Evolutionary conservation across 2,797 vertebrate genomes (phyloP), one percentile per base, ranked within the genome.

Genomic region (Periophthalmus magnuspinnatus): DNA sequence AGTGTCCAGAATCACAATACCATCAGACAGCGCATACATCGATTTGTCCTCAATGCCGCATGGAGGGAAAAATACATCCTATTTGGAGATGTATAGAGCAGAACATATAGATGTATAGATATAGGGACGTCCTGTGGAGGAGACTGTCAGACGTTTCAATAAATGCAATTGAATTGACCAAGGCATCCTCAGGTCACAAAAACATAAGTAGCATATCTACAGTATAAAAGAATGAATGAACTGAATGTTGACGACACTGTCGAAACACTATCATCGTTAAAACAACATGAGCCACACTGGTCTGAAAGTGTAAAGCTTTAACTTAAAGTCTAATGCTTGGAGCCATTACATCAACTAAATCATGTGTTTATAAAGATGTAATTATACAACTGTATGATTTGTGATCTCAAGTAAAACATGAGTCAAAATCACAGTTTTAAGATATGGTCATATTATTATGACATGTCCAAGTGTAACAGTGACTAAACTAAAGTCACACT

Each of bases 1-100:
- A 78, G 84, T 77, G 88, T 86, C 83, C 85, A 47, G 78, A 90
- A 89, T 83, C 82, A 85, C 79, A 90, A 84, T 75, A 78, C 81
- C 74, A 81, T 78, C 80, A 72, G 81, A 78, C 74, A 76, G 83
- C 21, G 32, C 81, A 80, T 74, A 65, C 82, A 90, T 89, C 77
- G 86, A 89, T 83, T 86, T 90, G 78, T 86, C 80, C 72, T 85
- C 82, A 85, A 74, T 84, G 81, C 84, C 69, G 71, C 62, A 88
- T 86, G 17, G 47, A 41, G 77, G 74, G 65, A 72, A 77, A 79
- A 68, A 88, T 81, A 84, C 58, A 67, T 74, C 79, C 63, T 56
- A 77, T 83, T 65, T 69, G 68, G 68, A 60, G 52, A 77, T 10
- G 13, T n/a, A 50, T 6, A 50, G 22, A 63, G 13, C 47, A 47